Conservation (phyloP, 2,888 invertebrate species). For the Laothoe populi region DNA sequence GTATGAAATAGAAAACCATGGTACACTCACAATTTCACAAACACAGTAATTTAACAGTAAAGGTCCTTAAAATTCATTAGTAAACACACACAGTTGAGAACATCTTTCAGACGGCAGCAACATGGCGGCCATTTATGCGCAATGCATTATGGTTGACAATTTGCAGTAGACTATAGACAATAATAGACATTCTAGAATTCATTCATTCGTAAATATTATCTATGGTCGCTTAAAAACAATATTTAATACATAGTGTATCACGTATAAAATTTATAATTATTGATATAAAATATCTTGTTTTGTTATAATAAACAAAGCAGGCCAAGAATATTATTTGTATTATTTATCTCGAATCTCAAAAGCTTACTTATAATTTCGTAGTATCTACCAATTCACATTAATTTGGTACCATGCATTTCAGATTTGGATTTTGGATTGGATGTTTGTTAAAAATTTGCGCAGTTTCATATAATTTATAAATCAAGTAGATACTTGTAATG, state of each 20-base stretch:
- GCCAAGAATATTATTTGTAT: too few species aligned
- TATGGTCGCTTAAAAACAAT: constrained; percentile 42
- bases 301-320: too few species aligned
- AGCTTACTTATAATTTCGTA: too few species aligned
- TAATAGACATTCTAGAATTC: constrained; percentile 76
- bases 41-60: constrained; percentile 79
- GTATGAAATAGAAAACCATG: constrained; percentile 81
- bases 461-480: too few species aligned
- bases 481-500: too few species aligned
- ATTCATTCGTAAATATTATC: constrained; percentile 41
- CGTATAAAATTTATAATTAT: too few species aligned
- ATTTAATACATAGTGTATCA: not conserved
- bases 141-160: constrained; percentile 85
- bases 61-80: constrained; percentile 83
- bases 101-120: constrained; percentile 85
- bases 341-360: too few species aligned
- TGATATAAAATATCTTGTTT: too few species aligned
- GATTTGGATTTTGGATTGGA: too few species aligned
- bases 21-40: constrained; percentile 84
- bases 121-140: constrained; percentile 86
- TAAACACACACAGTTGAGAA: constrained; percentile 85
- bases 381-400: too few species aligned
- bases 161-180: constrained; percentile 80
- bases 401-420: too few species aligned
- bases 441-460: too few species aligned